phyloP scores from a whole-genome alignment of 37 sponge, comb jelly and placozoan genomes.

The Aplysina aerophoba region DNA sequence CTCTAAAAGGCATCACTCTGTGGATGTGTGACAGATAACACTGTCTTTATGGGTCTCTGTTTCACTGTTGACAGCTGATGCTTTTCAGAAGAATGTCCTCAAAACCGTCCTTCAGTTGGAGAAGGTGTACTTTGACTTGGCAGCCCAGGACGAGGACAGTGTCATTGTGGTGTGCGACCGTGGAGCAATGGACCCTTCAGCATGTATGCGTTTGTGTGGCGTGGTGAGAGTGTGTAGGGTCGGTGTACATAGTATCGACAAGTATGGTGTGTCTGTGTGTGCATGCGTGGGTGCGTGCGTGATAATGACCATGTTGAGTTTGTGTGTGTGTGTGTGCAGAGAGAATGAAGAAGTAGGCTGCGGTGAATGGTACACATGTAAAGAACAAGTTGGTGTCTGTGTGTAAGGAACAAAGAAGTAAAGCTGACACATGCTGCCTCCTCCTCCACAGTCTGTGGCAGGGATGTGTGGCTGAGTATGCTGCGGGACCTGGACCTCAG shows the following conservation, averaged over 20 bases:
- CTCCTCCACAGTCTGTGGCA: slow-evolving; percentile 54
- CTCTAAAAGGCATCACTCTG: background rate
- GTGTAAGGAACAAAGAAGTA: too few relatives aligned
- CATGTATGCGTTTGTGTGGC: slow-evolving; percentile 48
- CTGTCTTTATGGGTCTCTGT: background rate
- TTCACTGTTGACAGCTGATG: background rate
- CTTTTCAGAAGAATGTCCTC: slow-evolving; percentile 61
- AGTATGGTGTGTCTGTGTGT: background rate
- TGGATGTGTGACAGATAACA: background rate
- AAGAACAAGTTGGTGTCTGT: too few relatives aligned
- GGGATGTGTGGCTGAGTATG: slow-evolving; percentile 56
- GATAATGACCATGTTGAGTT: too few relatives aligned
- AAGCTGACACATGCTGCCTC: background rate
- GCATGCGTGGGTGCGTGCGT: background rate
- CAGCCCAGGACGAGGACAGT: slow-evolving; percentile 53
- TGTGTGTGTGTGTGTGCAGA: too few relatives aligned
- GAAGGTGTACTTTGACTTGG: slow-evolving; percentile 63
- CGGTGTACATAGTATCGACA: background rate
- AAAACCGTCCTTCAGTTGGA: slow-evolving; percentile 70
- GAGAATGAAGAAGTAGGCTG: too few relatives aligned
- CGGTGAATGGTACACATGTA: too few relatives aligned
- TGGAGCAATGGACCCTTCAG: slow-evolving; percentile 82
- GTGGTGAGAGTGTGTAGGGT: slow-evolving; percentile 10
- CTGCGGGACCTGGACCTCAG: slow-evolving; percentile 15
- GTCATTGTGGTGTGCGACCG: slow-evolving; percentile 80